Percentiles rank a stretch among this genome's conserved stretches.
Evolutionary conservation across 2,113 vertebrate genomes (phyloP).

Genomic region (Actinemys pallida): DNA sequence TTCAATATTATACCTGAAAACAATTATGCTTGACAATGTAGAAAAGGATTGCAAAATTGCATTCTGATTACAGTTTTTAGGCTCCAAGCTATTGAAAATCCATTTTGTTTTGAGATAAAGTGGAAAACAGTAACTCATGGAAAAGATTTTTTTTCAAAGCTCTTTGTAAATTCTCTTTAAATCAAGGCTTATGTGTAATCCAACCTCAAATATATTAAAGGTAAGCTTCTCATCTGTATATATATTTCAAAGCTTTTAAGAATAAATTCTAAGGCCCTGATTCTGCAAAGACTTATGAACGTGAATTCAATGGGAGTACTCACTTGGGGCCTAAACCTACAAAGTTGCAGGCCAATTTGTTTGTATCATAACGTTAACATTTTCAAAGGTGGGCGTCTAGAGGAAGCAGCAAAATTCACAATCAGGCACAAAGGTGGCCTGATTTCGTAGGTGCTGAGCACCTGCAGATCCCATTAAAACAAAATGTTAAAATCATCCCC

Average conservation of each 20-base stretch:
- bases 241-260: background rate
- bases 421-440: background rate
- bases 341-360: background rate
- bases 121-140: background rate
- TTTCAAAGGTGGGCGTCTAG: background rate
- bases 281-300: background rate
- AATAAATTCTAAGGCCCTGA: background rate
- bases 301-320: background rate
- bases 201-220: background rate
- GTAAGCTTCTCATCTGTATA: background rate
- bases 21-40: background rate
- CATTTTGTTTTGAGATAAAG: background rate
- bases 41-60: background rate
- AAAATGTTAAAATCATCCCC: background rate
- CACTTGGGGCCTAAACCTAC: background rate
- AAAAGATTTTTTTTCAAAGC: background rate
- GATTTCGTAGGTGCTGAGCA: background rate
- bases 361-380: background rate
- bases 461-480: background rate
- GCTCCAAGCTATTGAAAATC: background rate
- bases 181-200: background rate
- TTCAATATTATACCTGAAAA: background rate
- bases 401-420: accelerated
- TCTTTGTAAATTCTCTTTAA: background rate
- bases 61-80: background rate